A percentile compares a stretch with the other conserved stretches of the same genome.
Evolutionary conservation across 2,797 vertebrate genomes (phyloP).

Genomic region (Pogoniulus pusillus): DNA sequence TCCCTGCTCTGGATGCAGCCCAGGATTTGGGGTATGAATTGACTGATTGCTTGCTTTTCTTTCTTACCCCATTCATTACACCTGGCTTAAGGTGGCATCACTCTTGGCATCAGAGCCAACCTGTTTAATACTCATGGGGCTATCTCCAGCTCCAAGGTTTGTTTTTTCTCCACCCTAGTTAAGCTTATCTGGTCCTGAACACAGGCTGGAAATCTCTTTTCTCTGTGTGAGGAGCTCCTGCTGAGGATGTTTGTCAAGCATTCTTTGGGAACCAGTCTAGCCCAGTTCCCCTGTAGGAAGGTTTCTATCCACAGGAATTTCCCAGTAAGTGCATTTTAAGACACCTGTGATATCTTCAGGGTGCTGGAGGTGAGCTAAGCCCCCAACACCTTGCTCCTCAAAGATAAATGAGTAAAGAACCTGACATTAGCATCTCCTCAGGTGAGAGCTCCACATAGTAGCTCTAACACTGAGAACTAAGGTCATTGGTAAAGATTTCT

Average conservation of each 20-base stretch:
- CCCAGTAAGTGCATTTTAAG: not conserved
- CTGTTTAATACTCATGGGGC: not conserved
- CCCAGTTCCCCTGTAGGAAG: not conserved
- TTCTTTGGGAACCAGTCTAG: conserved; percentile 3
- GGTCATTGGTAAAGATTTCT: not conserved
- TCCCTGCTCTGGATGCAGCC: too few relatives aligned
- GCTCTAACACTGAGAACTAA: not conserved
- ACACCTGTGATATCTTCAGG: not conserved
- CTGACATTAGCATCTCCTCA: not conserved
- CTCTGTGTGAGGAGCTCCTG: not conserved
- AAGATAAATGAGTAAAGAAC: not conserved
- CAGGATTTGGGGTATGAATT: not conserved
- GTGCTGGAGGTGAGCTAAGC: not conserved
- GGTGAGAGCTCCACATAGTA: not conserved
- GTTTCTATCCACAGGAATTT: not conserved
- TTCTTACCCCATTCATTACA: not conserved
- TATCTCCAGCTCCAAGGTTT: not conserved
- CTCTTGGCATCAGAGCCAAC: not conserved
- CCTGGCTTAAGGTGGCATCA: not conserved
- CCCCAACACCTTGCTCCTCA: not conserved
- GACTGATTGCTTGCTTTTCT: not conserved
- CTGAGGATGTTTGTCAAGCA: not conserved
- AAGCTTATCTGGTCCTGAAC: not conserved
- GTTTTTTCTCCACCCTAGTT: not conserved
- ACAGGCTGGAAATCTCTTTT: not conserved